Conservation (phyloP, 2,113 vertebrate species). For the Numenius arquata region DNA sequence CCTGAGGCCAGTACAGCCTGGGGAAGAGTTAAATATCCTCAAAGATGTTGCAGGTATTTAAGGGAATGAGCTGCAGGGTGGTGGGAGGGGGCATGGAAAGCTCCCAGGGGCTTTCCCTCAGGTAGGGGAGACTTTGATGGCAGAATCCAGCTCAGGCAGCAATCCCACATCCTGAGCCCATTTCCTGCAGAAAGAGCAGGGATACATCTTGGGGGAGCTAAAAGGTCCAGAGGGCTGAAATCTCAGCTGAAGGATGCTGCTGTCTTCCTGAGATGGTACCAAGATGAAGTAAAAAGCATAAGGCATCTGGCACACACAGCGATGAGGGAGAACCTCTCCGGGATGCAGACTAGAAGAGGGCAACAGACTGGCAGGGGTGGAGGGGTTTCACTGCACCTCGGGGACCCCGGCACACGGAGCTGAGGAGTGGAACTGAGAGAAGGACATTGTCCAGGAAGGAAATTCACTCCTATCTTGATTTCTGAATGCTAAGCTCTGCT, state of each 20-base stretch:
- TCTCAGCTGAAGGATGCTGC: neutral
- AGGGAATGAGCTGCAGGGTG: neutral
- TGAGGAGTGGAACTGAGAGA: neutral
- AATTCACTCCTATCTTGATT: neutral
- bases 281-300: neutral
- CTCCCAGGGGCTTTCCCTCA: accelerated
- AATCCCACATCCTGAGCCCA: neutral
- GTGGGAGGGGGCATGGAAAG: neutral
- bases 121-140: neutral
- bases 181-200: neutral
- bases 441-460: neutral
- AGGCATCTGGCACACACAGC: accelerated
- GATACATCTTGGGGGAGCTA: neutral
- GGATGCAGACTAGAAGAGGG: too few relatives aligned
- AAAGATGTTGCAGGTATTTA: neutral
- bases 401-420: accelerated
- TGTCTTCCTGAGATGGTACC: neutral
- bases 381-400: neutral
- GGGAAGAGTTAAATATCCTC: neutral
- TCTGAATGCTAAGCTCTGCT: neutral
- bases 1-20: neutral
- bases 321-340: accelerated
- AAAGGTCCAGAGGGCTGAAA: neutral
- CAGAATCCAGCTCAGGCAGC: neutral
- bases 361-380: neutral